Evolutionary conservation across 2,888 invertebrate species (phyloP).

Genomic region (Rotaria socialis): DNA sequence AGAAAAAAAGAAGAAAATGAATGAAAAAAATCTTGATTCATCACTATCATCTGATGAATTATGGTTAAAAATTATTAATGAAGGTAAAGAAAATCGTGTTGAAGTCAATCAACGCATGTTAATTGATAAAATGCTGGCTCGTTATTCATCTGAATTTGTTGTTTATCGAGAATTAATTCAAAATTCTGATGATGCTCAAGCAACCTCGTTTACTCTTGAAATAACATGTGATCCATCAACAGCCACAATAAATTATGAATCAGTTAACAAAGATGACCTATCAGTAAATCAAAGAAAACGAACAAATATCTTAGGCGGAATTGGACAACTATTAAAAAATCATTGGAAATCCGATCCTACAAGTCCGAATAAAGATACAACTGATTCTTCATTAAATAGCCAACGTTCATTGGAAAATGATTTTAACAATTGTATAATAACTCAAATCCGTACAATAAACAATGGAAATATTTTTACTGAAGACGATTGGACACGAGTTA

Average conservation of each 20-base stretch:
- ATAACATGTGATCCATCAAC: not conserved
- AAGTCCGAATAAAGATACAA: too few species aligned
- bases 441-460: not conserved
- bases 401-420: not conserved
- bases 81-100: not conserved
- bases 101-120: slow-evolving; percentile 2
- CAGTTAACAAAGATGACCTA: not conserved
- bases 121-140: slow-evolving; percentile 2
- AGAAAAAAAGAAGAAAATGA: too few species aligned
- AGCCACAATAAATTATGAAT: not conserved
- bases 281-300: too few species aligned
- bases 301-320: too few species aligned
- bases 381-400: too few species aligned
- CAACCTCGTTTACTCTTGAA: not conserved
- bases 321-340: too few species aligned
- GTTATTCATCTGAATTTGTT: not conserved
- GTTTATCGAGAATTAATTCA: not conserved
- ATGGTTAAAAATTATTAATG: too few species aligned
- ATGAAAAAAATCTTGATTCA: too few species aligned
- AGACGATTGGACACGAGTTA: not conserved
- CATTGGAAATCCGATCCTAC: too few species aligned
- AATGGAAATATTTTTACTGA: not conserved
- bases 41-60: too few species aligned
- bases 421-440: not conserved
- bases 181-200: not conserved